Percentiles rank a stretch among this genome's conserved stretches.
phyloP scores from a whole-genome alignment of 2,797 vertebrate species.

The Chiropotes sagulatus region DNA sequence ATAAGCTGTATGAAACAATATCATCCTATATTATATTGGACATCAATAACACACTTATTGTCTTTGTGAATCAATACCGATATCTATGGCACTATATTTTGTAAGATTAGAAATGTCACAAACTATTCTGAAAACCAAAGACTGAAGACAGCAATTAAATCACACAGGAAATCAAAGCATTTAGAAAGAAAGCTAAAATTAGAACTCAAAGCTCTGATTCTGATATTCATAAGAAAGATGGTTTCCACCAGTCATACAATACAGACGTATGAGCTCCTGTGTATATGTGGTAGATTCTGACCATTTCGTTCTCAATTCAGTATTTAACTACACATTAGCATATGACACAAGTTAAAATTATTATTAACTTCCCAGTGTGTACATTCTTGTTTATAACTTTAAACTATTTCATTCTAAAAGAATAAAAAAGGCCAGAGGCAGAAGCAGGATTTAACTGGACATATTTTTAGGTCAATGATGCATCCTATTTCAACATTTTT shows the following conservation, averaged over 20 bases:
- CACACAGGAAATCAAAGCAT: not conserved
- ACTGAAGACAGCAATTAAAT: not conserved
- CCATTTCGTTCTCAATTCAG: not conserved
- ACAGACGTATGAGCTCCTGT: not conserved
- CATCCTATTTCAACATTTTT: conserved; percentile 63
- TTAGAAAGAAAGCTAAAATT: conserved; percentile 5
- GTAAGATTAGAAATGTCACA: not conserved
- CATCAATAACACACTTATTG: not conserved
- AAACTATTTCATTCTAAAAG: not conserved
- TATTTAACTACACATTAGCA: conserved; percentile 26
- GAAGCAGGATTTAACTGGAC: not conserved
- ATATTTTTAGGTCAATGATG: conserved; percentile 48
- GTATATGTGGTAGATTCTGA: not conserved
- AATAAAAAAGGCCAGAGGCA: conserved; percentile 14
- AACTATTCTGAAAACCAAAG: not conserved
- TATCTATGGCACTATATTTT: not conserved
- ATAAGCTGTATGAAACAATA: not conserved
- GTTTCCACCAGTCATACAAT: not conserved
- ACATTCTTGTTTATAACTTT: conserved; percentile 45
- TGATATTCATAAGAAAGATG: not conserved
- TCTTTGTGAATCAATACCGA: not conserved
- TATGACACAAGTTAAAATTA: conserved; percentile 45
- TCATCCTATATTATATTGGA: not conserved
- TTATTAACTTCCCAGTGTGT: not conserved
- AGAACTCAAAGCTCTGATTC: conserved; percentile 8